Conservation (phyloP, 2,888 invertebrate genomes). For the Volucella zonaria region DNA sequence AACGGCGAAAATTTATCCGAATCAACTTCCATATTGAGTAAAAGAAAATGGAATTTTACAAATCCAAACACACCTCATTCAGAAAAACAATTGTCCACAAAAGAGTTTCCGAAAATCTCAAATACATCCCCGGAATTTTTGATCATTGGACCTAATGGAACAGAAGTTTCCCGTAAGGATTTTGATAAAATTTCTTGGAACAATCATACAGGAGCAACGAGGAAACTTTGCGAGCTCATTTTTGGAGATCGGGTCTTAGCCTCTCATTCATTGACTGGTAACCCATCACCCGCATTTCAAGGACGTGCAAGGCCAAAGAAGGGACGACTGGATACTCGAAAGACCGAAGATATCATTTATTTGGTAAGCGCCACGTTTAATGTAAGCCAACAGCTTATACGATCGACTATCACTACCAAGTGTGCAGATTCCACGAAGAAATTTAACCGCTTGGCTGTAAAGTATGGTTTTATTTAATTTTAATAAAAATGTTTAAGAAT, state of each 20-base stretch:
- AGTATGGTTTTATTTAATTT: not conserved
- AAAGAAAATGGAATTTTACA: constrained; percentile 1
- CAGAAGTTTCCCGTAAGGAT: constrained; percentile 77
- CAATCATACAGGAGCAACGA: constrained; percentile 83
- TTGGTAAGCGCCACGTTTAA: constrained; percentile 74
- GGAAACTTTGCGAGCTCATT: constrained; percentile 83
- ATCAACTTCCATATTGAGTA: not conserved
- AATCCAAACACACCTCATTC: not conserved
- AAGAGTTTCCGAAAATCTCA: constrained; percentile 3
- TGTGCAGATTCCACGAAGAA: constrained; percentile 43
- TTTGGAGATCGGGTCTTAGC: constrained; percentile 84
- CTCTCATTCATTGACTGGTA: constrained; percentile 84
- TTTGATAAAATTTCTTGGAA: constrained; percentile 83
- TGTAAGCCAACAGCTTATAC: constrained; percentile 37
- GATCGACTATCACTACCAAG: constrained; percentile 78
- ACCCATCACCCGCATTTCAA: constrained; percentile 82
- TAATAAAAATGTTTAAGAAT: not conserved
- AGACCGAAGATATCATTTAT: constrained; percentile 84
- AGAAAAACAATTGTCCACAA: not conserved
- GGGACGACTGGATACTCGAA: constrained; percentile 81
- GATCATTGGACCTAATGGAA: constrained; percentile 79
- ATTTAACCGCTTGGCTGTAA: constrained; percentile 3
- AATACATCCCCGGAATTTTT: not conserved
- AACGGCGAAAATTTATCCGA: too few species aligned
- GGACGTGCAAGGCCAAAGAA: constrained; percentile 74